Percentiles rank a stretch among this genome's conserved stretches.
Evolutionary conservation across 2,888 invertebrate genomes (phyloP).

Genomic region (Plebejus anna): DNA sequence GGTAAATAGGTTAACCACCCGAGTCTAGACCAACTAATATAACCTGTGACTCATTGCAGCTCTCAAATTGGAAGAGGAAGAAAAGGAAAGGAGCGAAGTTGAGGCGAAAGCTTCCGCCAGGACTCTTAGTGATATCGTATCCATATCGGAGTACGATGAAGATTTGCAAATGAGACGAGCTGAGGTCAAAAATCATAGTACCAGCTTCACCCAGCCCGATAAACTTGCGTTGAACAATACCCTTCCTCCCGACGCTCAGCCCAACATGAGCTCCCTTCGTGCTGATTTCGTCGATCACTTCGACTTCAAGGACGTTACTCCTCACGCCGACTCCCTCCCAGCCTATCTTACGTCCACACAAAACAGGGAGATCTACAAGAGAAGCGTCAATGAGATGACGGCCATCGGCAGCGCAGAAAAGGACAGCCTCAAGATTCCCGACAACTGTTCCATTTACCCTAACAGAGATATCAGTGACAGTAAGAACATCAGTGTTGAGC

Average conservation of each 20-base stretch:
- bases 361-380: constrained; percentile 60
- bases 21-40: constrained; percentile 41
- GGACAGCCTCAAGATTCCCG: constrained; percentile 54
- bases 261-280: constrained; percentile 64
- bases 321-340: constrained; percentile 66
- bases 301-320: constrained; percentile 53
- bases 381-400: constrained; percentile 71
- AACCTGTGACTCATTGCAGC: constrained; percentile 59
- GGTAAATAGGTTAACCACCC: constrained; percentile 32
- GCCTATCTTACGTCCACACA: constrained; percentile 67
- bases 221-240: constrained; percentile 55
- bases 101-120: constrained; percentile 83
- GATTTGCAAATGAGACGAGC: constrained; percentile 78
- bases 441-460: constrained; percentile 74
- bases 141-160: constrained; percentile 86
- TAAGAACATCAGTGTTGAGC: constrained; percentile 64
- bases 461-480: constrained; percentile 64
- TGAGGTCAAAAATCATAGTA: constrained; percentile 60
- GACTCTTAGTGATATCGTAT: constrained; percentile 85
- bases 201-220: constrained; percentile 50
- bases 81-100: constrained; percentile 68
- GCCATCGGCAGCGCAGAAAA: constrained; percentile 57
- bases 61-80: constrained; percentile 79
- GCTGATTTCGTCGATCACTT: constrained; percentile 59
- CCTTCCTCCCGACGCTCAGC: constrained; percentile 58